Percentiles rank a stretch among this genome's conserved stretches.
Conservation (phyloP, 2,888 invertebrate species). For the Pyrrhosoma nymphula region DNA sequence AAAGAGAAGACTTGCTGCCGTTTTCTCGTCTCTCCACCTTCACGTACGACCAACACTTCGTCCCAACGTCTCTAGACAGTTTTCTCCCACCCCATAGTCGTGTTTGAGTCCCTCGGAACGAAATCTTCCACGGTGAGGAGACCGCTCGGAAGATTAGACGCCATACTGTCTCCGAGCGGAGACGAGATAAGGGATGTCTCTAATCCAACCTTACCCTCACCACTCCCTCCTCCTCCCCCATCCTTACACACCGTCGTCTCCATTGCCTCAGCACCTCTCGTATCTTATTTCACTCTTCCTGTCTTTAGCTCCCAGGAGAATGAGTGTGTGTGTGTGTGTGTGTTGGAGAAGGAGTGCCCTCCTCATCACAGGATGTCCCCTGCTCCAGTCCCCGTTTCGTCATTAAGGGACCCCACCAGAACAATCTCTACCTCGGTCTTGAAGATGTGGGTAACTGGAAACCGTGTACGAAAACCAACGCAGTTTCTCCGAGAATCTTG, state of each 20-base stretch:
- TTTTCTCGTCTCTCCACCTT: background rate
- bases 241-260: background rate
- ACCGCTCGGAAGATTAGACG: conserved; percentile 9
- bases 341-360: background rate
- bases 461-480: background rate
- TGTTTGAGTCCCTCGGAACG: background rate
- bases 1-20: background rate
- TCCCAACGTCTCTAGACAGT: background rate
- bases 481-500: background rate
- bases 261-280: background rate
- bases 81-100: background rate
- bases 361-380: no score
- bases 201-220: background rate
- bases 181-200: background rate
- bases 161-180: background rate
- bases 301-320: background rate
- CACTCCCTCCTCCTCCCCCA: background rate
- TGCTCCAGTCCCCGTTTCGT: background rate
- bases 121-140: background rate
- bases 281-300: conserved; percentile 10
- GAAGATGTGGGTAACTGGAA: background rate
- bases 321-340: no score
- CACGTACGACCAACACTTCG: background rate
- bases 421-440: background rate
- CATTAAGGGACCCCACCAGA: background rate